phyloP scores from a whole-genome alignment of 1,140 invertebrate species.

The Atopsyche davidsoni region DNA sequence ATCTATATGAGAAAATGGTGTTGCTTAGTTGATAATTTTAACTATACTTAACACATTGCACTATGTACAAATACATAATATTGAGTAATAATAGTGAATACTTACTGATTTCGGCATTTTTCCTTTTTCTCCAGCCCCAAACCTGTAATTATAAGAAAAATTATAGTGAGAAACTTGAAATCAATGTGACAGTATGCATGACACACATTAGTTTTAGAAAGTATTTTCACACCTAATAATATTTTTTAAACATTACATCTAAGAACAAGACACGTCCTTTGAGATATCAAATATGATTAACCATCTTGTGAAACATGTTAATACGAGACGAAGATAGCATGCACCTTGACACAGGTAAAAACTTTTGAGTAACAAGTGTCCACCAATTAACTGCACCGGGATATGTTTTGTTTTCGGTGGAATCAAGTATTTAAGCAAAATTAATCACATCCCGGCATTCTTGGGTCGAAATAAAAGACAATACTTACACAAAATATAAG shows the following conservation, averaged over 20 bases:
- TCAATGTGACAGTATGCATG: conserved; percentile 22
- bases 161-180: conserved; percentile 13
- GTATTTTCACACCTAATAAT: too few species aligned
- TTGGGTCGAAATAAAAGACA: not conserved
- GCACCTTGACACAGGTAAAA: conserved; percentile 21
- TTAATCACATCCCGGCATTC: too few species aligned
- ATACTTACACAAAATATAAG: conserved; percentile 14
- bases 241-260: too few species aligned
- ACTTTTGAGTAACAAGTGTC: conserved; percentile 24
- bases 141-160: conserved; percentile 17
- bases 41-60: not conserved
- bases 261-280: too few species aligned
- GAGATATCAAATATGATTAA: too few species aligned
- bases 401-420: conserved; percentile 13
- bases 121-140: conserved; percentile 16
- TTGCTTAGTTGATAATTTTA: not conserved
- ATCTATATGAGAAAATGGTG: too few species aligned
- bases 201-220: conserved; percentile 24
- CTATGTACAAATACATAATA: not conserved
- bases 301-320: not conserved
- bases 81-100: not conserved
- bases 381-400: conserved; percentile 21
- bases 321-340: conserved; percentile 9
- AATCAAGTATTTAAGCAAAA: too few species aligned
- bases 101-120: conserved; percentile 23